Evolutionary conservation across 2,113 vertebrate species (phyloP).

Genomic region (Silurus meridionalis): DNA sequence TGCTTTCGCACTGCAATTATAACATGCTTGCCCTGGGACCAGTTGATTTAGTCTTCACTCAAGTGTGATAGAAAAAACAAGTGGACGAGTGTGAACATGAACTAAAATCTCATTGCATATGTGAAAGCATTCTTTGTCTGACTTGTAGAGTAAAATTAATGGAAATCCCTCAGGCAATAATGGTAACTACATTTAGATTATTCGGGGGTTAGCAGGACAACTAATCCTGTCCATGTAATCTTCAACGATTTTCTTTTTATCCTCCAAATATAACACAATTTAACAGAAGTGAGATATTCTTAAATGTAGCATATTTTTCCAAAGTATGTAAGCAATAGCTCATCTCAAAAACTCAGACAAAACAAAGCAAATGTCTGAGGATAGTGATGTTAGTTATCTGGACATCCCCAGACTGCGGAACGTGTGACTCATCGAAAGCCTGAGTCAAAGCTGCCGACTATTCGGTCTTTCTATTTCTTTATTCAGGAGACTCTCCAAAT

Average conservation of each 20-base stretch:
- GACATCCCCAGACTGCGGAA: slow-evolving; percentile 22
- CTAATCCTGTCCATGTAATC: background rate
- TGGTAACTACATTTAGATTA: background rate
- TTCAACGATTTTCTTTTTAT: background rate
- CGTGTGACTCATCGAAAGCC: slow-evolving; percentile 36
- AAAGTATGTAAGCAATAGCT: slow-evolving; percentile 12
- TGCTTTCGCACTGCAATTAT: background rate
- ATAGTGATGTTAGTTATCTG: slow-evolving; percentile 4
- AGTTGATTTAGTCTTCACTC: background rate
- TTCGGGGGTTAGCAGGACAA: background rate
- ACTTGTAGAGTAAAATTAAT: background rate
- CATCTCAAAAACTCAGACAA: slow-evolving; percentile 29
- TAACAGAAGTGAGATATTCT: no score
- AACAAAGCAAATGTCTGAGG: slow-evolving; percentile 18
- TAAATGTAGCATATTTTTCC: background rate
- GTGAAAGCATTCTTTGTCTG: background rate
- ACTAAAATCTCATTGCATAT: background rate
- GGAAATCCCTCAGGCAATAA: background rate
- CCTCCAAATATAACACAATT: background rate
- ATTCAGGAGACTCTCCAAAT: slow-evolving; percentile 19
- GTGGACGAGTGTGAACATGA: no score
- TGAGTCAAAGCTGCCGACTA: slow-evolving; percentile 28
- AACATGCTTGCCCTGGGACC: background rate
- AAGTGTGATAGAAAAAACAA: background rate
- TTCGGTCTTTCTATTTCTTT: background rate